phyloP scores from a whole-genome alignment of 2,113 vertebrate genomes.

The Rhagologus leucostigma region DNA sequence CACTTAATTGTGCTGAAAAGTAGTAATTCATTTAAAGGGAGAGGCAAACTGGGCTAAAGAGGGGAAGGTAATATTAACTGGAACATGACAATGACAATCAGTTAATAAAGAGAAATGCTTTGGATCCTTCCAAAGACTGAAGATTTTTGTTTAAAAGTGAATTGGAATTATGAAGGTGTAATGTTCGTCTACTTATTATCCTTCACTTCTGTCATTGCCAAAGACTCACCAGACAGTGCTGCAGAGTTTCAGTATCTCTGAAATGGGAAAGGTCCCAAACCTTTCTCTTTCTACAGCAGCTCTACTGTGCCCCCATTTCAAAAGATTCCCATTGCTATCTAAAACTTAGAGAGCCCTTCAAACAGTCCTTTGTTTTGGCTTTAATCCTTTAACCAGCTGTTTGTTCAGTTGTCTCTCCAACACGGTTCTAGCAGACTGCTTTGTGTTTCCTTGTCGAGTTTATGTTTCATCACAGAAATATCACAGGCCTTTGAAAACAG shows the following conservation, averaged over 20 bases:
- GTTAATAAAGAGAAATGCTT: neutral
- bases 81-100: neutral
- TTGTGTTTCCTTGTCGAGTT: constrained; percentile 46
- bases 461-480: constrained; percentile 44
- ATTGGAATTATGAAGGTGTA: neutral
- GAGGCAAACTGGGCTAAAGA: neutral
- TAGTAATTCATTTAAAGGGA: neutral
- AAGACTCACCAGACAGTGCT: constrained; percentile 8
- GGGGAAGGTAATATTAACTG: neutral
- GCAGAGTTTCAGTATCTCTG: constrained; percentile 9
- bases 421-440: constrained; percentile 31
- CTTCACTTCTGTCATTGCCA: neutral
- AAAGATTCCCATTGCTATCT: constrained; percentile 32
- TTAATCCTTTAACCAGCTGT: constrained; percentile 56
- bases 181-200: constrained; percentile 18
- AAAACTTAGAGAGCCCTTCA: constrained; percentile 52
- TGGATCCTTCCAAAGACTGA: neutral
- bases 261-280: constrained; percentile 45
- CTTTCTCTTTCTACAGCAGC: neutral
- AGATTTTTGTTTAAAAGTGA: constrained; percentile 3
- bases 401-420: constrained; percentile 46
- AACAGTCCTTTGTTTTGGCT: constrained; percentile 57
- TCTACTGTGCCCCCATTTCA: constrained; percentile 20
- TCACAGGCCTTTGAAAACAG: neutral
- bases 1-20: constrained; percentile 33